These are phyloP conservation scores for Trissolcus japonicus DNA, from an alignment of 2,888 invertebrate species.

Conservation along the genomic window DNA sequence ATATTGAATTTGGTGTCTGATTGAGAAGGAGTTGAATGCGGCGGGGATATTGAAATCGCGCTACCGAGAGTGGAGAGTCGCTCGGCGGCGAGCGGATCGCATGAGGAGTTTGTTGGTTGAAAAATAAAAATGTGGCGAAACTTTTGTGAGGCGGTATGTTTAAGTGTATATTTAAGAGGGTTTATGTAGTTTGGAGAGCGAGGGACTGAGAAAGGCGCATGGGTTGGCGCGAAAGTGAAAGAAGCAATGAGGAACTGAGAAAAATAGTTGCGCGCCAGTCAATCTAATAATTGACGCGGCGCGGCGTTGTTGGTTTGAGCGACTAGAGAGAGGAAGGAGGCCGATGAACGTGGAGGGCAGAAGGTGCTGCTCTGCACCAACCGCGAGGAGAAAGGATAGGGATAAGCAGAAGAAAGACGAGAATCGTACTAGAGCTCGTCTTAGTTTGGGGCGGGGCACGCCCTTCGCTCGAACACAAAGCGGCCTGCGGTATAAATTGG, in stretches of 20 bases:
- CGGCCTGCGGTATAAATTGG: slow-evolving; percentile 77
- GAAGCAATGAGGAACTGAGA: slow-evolving; percentile 56
- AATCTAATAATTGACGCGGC: slow-evolving; percentile 53
- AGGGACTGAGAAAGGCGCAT: too few relatives aligned
- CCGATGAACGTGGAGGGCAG: slow-evolving; percentile 50
- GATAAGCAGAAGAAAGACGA: slow-evolving; percentile 43
- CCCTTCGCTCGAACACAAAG: slow-evolving; percentile 78
- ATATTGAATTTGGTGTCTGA: slow-evolving; percentile 19
- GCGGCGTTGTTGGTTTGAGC: slow-evolving; percentile 35
- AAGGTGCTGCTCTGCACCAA: slow-evolving; percentile 37
- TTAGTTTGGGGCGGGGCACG: slow-evolving; percentile 70
- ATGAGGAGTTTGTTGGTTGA: slow-evolving; percentile 7
- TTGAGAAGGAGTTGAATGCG: slow-evolving; percentile 12
- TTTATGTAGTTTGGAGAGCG: slow-evolving; percentile 21
- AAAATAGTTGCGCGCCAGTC: slow-evolving; percentile 52
- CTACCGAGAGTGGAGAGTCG: slow-evolving; percentile 34
- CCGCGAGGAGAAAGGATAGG: slow-evolving; percentile 22
- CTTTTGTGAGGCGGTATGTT: slow-evolving; percentile 28
- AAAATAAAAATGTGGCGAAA: slow-evolving; percentile 43
- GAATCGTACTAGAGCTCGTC: slow-evolving; percentile 60
- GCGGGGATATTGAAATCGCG: slow-evolving; percentile 16
- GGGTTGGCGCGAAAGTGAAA: slow-evolving; percentile 48
- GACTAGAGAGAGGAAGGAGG: slow-evolving; percentile 27
- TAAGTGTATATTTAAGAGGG: too few relatives aligned
- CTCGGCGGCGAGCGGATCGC: not conserved